These are phyloP conservation scores for Lasioglossum lativentre DNA, from an alignment of 2,888 invertebrate genomes.

Conservation along the genomic window DNA sequence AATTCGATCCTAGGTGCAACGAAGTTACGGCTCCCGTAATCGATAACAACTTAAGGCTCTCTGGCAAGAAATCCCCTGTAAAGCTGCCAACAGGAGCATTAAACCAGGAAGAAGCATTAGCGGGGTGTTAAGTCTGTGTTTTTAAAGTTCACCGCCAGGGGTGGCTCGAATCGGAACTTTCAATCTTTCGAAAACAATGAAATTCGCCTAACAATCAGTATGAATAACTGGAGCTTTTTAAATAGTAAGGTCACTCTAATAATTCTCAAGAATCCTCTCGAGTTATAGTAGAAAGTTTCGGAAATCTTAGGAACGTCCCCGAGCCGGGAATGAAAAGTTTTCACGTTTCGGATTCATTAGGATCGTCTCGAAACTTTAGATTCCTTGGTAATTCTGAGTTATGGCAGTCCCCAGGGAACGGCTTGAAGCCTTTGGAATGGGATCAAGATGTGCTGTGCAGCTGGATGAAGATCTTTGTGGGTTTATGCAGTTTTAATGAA, in stretches of 20 bases:
- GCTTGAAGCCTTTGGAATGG: not conserved
- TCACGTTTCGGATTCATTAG: not conserved
- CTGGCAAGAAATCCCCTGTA: not conserved
- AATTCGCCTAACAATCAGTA: not conserved
- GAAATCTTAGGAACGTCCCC: not conserved
- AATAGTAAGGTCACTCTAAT: not conserved
- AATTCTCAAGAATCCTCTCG: not conserved
- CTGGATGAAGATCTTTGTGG: not conserved
- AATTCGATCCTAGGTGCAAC: not conserved
- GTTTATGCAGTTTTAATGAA: not conserved
- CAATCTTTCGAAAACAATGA: not conserved
- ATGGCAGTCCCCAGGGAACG: not conserved
- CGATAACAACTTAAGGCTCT: slow-evolving; percentile 3
- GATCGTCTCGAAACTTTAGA: not conserved
- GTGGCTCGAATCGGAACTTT: not conserved
- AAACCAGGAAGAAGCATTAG: not conserved
- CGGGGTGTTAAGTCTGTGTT: not conserved
- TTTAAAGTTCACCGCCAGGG: slow-evolving; percentile 17
- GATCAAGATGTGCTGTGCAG: not conserved
- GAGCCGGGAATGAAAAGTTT: not conserved
- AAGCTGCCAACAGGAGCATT: not conserved
- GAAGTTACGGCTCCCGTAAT: not conserved
- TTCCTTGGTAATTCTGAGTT: not conserved
- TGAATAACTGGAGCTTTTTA: not conserved
- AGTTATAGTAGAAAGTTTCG: not conserved